Evolutionary conservation across 2,888 invertebrate genomes (phyloP).

Genomic region (Conistra vaccinii): DNA sequence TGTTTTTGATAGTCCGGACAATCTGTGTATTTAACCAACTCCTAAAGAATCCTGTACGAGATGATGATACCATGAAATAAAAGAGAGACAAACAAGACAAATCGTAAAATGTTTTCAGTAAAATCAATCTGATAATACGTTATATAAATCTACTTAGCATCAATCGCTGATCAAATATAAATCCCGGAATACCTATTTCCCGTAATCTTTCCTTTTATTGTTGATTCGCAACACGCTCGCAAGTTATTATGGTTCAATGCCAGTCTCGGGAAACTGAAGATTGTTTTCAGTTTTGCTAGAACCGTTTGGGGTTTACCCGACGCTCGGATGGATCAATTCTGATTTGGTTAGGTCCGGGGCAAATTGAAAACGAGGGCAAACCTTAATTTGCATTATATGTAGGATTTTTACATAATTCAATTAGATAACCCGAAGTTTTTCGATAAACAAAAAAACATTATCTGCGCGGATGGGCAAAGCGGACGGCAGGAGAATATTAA

Average conservation of each 20-base stretch:
- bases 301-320: conserved; percentile 70
- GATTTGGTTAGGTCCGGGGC: conserved; percentile 56
- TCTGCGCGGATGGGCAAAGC: conserved; percentile 32
- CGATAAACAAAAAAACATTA: conserved; percentile 53
- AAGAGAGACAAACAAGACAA: background rate
- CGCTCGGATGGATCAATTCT: conserved; percentile 72
- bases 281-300: conserved; percentile 75
- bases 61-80: background rate
- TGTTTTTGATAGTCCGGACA: background rate
- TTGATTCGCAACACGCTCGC: conserved; percentile 70
- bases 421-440: conserved; percentile 53
- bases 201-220: conserved; percentile 62
- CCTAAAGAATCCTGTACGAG: background rate
- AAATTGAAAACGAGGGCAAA: conserved; percentile 60
- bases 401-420: conserved; percentile 56
- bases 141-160: conserved; percentile 30
- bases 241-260: conserved; percentile 64
- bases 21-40: background rate
- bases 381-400: conserved; percentile 61
- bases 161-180: conserved; percentile 36
- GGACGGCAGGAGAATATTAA: conserved; percentile 53
- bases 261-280: conserved; percentile 57
- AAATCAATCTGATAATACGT: conserved; percentile 25
- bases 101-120: conserved; percentile 9
- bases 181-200: conserved; percentile 54